Conservation (phyloP, 2,113 vertebrate genomes). For the Passer montanus region DNA sequence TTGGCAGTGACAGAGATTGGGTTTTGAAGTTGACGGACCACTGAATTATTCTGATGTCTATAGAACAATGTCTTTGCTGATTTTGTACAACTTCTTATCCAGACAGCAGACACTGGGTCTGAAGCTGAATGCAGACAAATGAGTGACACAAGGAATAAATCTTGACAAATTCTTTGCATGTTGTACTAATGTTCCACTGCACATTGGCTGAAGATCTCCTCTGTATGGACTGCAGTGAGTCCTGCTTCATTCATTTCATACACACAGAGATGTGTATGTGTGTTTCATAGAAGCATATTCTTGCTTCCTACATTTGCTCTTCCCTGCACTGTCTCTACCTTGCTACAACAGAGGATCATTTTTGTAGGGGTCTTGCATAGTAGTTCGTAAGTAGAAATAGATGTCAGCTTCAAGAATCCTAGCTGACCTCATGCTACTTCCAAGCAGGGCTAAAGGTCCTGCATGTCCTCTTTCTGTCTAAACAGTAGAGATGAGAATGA, state of each 20-base stretch:
- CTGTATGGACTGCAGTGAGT: not conserved
- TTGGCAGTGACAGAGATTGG: not conserved
- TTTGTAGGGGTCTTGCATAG: not conserved
- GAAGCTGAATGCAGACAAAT: constrained; percentile 9
- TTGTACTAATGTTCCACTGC: not conserved
- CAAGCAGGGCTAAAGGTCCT: not conserved
- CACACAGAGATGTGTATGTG: not conserved
- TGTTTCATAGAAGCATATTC: not conserved
- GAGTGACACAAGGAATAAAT: not conserved
- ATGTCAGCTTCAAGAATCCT: not conserved
- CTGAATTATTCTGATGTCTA: not conserved
- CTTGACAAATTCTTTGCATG: not conserved
- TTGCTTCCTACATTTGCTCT: not conserved
- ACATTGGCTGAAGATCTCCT: not conserved
- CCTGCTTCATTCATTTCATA: constrained; percentile 28
- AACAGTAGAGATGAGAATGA: not conserved
- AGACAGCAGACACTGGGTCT: not conserved
- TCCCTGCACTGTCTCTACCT: not conserved
- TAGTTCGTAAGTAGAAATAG: not conserved
- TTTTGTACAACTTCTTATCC: not conserved
- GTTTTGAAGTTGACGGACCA: not conserved
- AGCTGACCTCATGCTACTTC: not conserved
- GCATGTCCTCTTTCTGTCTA: not conserved
- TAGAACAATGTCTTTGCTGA: not conserved
- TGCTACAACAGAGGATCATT: not conserved